A percentile compares a stretch with the other conserved stretches of the same genome.
phyloP scores from a whole-genome alignment of 1,140 invertebrate genomes.

The Latrodectus geometricus region DNA sequence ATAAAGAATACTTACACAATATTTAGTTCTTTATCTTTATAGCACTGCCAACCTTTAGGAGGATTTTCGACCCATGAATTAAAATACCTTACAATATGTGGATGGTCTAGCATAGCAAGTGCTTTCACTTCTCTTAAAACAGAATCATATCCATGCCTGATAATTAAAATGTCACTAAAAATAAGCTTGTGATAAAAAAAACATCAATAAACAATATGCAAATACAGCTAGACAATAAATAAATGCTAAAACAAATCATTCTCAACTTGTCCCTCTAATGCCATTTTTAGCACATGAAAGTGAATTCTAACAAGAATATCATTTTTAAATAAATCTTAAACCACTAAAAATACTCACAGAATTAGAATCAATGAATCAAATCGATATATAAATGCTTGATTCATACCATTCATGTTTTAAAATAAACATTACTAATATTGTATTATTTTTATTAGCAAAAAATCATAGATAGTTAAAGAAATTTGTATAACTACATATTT shows the following conservation, averaged over 20 bases:
- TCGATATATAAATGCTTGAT: too few relatives aligned
- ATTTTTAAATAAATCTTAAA: too few relatives aligned
- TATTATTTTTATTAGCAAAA: too few relatives aligned
- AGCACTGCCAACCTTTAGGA: constrained; percentile 86
- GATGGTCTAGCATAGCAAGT: constrained; percentile 92
- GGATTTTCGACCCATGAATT: constrained; percentile 94
- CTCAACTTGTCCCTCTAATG: too few relatives aligned
- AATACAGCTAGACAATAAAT: not conserved
- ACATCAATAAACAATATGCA: not conserved
- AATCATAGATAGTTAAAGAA: too few relatives aligned
- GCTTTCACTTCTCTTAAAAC: constrained; percentile 95
- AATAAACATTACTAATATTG: too few relatives aligned
- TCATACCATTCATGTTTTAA: too few relatives aligned
- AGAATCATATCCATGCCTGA: constrained; percentile 75
- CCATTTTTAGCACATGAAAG: not conserved
- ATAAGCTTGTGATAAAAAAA: not conserved
- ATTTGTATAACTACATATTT: too few relatives aligned
- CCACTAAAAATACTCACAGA: too few relatives aligned
- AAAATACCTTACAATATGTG: constrained; percentile 94
- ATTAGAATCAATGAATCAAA: too few relatives aligned
- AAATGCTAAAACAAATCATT: not conserved
- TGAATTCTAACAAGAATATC: too few relatives aligned
- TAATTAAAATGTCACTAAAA: not conserved
- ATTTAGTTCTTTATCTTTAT: constrained; percentile 78
- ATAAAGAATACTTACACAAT: constrained; percentile 65